Evolutionary conservation across 2,113 vertebrate genomes (phyloP), one percentile per base, ranked within the genome.

Genomic region (Hydrochoerus hydrochaeris): DNA sequence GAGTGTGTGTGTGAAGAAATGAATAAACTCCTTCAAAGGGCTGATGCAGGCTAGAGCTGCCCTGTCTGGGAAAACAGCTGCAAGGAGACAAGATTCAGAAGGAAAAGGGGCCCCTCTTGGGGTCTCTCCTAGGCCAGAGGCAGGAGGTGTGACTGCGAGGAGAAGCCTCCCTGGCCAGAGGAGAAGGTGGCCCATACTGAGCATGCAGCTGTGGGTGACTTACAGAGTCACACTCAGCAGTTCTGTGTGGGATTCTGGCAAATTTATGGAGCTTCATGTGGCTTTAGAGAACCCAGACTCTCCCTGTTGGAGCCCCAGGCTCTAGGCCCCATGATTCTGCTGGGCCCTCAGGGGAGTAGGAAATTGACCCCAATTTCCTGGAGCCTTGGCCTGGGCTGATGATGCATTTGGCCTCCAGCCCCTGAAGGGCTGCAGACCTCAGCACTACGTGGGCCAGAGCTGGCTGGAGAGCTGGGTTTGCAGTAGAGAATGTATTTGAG

Each of bases 311-410:
- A 95, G 92, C 94, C 97, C 96, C 96, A 96, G 71, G 86, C 93
- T 95, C 86, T 52, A 91, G 88, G 90, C 95, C 95, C 95, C 97
- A 93, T 89, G 96, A 97, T 97, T 95, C 97, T 89, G 62, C 88
- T 91, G 95, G 94, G 90, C 69, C 86, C 97, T 96, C 92, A 0
- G 19, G 94, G 88, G 96, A 98, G 91, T 65, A 94, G 88, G 94
- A 97, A 97, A 97, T 93, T 97, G 98, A 98, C 98, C 97, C 97
- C 96, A 97, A 97, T 98, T 98, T 98, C 98, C 97, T 97, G 97
- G 88, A 97, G 91, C 97, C 88, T 97, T 98, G 97, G 96, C 96
- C 97, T 96, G 91, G 94, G 86, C n/a, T 86, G 96, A 13, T 95
- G 95, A 95, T 96, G 97, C 85, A 86, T 89, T 98, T 98, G 98